Conservation (phyloP, 2,113 vertebrate genomes). For the Lichenostomus cassidix region DNA sequence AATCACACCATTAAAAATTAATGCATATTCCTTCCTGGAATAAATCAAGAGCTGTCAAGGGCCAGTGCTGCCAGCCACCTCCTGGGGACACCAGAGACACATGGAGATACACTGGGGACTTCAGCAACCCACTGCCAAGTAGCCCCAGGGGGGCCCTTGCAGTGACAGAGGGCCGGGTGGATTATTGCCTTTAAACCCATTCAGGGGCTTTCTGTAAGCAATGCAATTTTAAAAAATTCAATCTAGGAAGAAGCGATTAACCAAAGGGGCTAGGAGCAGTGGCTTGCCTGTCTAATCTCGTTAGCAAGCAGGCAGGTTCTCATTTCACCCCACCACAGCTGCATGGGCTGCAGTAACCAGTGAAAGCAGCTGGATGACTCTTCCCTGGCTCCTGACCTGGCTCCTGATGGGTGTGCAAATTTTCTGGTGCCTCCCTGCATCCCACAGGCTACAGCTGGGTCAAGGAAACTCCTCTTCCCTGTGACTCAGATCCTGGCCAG, state of each 20-base stretch:
- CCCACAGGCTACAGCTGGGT: neutral
- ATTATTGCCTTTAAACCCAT: slow-evolving; percentile 39
- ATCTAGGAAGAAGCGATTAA: slow-evolving; percentile 42
- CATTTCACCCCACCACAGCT: neutral
- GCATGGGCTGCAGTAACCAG: neutral
- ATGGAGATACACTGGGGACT: fast-evolving
- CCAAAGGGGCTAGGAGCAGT: neutral
- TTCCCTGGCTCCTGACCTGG: neutral
- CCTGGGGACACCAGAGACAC: neutral
- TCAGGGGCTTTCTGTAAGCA: slow-evolving; percentile 14
- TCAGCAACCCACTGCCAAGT: neutral
- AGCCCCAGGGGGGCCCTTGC: neutral
- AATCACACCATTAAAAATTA: slow-evolving; percentile 21
- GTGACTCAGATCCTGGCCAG: neutral
- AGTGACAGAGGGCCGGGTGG: neutral
- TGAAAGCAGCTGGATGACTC: neutral
- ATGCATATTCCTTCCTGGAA: neutral
- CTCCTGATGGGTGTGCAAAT: fast-evolving
- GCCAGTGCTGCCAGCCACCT: neutral
- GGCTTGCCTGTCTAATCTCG: neutral
- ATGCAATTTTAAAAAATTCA: neutral
- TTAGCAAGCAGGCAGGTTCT: neutral
- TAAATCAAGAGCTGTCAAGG: neutral
- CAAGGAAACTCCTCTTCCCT: neutral
- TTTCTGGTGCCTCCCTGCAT: neutral